phyloP scores from a whole-genome alignment of 2,797 vertebrate genomes.

The Melanogrammus aeglefinus region DNA sequence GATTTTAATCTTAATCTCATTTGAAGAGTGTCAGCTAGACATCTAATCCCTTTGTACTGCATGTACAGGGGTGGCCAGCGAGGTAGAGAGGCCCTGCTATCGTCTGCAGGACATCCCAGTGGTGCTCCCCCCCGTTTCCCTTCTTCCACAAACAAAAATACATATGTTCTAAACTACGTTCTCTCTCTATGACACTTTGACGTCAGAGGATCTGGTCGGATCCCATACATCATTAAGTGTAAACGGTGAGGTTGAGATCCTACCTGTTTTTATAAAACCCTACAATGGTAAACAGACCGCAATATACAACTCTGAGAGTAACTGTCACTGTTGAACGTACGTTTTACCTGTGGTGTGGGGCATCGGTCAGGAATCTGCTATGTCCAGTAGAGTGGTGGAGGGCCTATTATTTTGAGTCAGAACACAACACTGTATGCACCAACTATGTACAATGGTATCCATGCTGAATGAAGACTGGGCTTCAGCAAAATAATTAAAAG shows the following conservation, averaged over 20 bases:
- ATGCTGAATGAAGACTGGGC: not conserved
- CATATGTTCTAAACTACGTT: conserved; percentile 45
- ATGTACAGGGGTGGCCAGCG: conserved; percentile 33
- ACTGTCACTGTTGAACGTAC: not conserved
- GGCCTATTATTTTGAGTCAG: not conserved
- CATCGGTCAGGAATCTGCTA: not conserved
- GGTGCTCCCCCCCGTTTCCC: conserved; percentile 21
- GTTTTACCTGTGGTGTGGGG: not conserved
- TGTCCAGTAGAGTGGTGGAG: not conserved
- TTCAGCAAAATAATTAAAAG: not conserved
- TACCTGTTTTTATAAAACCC: conserved; percentile 37
- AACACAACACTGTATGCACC: not conserved
- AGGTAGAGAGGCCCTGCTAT: conserved; percentile 42
- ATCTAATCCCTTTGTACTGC: conserved; percentile 9
- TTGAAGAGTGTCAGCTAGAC: conserved; percentile 12
- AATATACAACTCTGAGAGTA: conserved; percentile 12
- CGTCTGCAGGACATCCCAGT: conserved; percentile 59
- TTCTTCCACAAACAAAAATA: conserved; percentile 59
- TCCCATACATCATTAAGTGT: conserved; percentile 42
- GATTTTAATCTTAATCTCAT: conserved; percentile 7
- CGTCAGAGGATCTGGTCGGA: conserved; percentile 26
- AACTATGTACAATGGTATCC: not conserved
- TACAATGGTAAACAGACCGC: conserved; percentile 43
- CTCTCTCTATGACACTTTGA: conserved; percentile 8
- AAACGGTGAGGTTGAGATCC: conserved; percentile 43